These are phyloP conservation scores for Limnephilus marmoratus DNA, from an alignment of 2,888 invertebrate genomes.

Conservation along the genomic window DNA sequence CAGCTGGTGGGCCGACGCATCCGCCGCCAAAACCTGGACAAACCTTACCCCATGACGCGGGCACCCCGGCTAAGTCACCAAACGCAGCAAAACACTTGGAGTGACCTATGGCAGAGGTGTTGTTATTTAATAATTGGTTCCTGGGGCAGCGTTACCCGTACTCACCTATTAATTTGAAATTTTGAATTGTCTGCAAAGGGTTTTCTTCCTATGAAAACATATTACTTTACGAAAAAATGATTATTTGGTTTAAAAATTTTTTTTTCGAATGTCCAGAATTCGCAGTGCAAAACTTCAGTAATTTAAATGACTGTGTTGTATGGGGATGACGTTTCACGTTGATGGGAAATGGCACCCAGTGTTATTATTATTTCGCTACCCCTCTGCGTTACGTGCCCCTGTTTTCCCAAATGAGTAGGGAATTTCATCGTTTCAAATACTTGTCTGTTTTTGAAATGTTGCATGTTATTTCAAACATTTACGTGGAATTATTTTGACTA, in stretches of 20 bases:
- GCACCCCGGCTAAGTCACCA: too few relatives aligned
- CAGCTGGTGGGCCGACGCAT: too few relatives aligned
- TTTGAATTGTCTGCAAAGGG: neutral
- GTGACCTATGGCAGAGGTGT: too few relatives aligned
- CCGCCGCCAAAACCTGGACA: too few relatives aligned
- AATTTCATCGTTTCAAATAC: neutral
- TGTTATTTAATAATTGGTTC: too few relatives aligned
- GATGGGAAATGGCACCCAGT: neutral
- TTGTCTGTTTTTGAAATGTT: neutral
- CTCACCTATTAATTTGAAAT: too few relatives aligned
- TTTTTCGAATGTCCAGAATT: neutral
- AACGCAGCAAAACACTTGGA: too few relatives aligned
- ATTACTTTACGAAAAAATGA: neutral
- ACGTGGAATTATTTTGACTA: neutral
- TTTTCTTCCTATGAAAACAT: neutral
- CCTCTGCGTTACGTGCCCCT: neutral
- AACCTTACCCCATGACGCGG: too few relatives aligned
- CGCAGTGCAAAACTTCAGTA: neutral
- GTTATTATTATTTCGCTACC: neutral
- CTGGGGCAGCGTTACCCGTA: too few relatives aligned
- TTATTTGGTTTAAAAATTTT: neutral
- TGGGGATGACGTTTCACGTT: constrained; percentile 18
- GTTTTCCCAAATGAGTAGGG: neutral
- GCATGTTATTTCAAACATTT: neutral
- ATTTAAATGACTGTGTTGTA: neutral